These are phyloP conservation scores for Ailurus styani DNA, from an alignment of 2,113 vertebrate genomes.

Conservation along the genomic window DNA sequence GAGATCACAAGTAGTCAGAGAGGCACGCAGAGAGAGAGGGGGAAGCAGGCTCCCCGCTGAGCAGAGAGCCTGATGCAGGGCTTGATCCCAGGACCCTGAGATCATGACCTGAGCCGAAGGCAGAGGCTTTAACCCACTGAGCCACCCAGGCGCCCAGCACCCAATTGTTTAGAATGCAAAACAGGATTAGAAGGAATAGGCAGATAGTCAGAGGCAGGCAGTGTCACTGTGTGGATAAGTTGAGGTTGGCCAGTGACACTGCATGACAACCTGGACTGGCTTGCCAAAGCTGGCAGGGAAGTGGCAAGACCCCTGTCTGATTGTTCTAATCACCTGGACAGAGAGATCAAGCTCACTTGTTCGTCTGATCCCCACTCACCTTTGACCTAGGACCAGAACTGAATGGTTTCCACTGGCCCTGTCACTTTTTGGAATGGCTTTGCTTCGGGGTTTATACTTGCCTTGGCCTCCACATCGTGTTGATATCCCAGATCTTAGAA, in stretches of 20 bases:
- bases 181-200: slow-evolving; percentile 9
- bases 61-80: no score
- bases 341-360: neutral
- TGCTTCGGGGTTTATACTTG: slow-evolving; percentile 12
- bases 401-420: neutral
- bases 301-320: neutral
- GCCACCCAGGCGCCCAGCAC: neutral
- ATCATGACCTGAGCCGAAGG: no score
- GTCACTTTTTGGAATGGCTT: slow-evolving; percentile 1
- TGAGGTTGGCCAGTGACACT: neutral
- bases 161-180: slow-evolving; percentile 11
- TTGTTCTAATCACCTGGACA: neutral
- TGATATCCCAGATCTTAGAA: neutral
- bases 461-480: neutral
- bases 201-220: neutral
- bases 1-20: no score
- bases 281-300: neutral
- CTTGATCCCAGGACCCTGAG: no score
- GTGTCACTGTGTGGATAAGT: neutral
- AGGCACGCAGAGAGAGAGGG: no score
- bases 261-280: neutral
- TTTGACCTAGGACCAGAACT: neutral
- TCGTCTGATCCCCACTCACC: neutral
- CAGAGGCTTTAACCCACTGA: no score
- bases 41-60: no score